phyloP scores from a whole-genome alignment of 2,888 invertebrate species.

The Platycnemis pennipes region DNA sequence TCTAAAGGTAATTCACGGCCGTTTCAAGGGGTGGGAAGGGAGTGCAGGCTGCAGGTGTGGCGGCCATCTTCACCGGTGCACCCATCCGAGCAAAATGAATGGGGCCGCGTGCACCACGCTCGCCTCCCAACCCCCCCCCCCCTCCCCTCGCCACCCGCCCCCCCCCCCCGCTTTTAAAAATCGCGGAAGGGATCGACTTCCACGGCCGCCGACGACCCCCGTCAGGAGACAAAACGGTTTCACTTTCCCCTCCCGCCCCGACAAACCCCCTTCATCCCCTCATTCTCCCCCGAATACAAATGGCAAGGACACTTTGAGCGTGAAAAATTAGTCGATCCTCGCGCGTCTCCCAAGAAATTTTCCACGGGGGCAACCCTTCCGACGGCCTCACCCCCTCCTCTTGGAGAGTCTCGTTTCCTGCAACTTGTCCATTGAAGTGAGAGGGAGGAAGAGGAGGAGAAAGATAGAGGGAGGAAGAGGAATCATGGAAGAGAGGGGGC shows the following conservation, averaged over 20 bases:
- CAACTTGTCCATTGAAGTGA: not conserved
- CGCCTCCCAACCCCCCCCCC: not conserved
- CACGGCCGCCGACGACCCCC: not conserved
- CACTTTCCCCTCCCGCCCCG: not conserved
- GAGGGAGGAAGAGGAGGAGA: not conserved
- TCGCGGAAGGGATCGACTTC: not conserved
- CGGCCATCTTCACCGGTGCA: not conserved
- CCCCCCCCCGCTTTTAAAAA: not conserved
- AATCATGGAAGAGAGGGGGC: too few relatives aligned
- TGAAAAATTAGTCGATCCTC: not conserved
- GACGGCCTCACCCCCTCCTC: not conserved
- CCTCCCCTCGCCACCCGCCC: not conserved
- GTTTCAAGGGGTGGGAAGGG: too few relatives aligned
- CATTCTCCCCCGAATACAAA: not conserved
- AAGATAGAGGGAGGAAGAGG: too few relatives aligned
- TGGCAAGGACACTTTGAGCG: not conserved
- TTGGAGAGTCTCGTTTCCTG: too few relatives aligned
- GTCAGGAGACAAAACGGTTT: not conserved
- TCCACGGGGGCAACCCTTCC: not conserved
- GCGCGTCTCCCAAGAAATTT: not conserved
- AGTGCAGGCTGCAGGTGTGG: not conserved
- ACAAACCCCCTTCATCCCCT: not conserved
- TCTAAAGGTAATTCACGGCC: too few relatives aligned
- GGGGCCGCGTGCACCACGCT: not conserved
- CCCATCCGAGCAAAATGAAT: not conserved